phyloP scores from a whole-genome alignment of 2,113 vertebrate species.

The Tetrao urogallus region DNA sequence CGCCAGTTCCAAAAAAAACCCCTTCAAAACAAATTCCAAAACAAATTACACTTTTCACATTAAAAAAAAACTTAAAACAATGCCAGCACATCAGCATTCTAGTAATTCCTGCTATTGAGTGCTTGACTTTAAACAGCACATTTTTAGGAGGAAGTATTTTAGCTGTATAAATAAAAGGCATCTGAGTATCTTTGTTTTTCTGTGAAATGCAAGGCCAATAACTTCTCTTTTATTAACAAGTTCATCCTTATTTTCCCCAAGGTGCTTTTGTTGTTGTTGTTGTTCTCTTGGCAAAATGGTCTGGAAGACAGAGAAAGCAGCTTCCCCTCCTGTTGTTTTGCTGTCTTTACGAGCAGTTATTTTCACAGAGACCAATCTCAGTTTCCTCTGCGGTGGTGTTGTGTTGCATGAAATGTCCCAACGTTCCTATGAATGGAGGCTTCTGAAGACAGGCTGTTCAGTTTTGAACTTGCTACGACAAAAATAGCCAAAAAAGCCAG shows the following conservation, averaged over 20 bases:
- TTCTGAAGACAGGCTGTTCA: slow-evolving; percentile 31
- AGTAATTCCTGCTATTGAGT: slow-evolving; percentile 41
- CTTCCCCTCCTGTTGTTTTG: slow-evolving; percentile 65
- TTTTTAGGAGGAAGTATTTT: slow-evolving; percentile 29
- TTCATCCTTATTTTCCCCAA: slow-evolving; percentile 46
- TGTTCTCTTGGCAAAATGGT: slow-evolving; percentile 20
- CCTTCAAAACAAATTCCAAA: slow-evolving; percentile 35
- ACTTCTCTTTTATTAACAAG: slow-evolving; percentile 60
- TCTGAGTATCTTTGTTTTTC: slow-evolving; percentile 27
- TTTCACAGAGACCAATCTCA: slow-evolving; percentile 50
- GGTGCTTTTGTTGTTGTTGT: not conserved
- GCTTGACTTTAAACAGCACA: slow-evolving; percentile 12
- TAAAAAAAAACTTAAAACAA: slow-evolving; percentile 1
- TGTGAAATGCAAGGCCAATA: slow-evolving; percentile 43
- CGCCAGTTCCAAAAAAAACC: not conserved
- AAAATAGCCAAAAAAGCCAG: slow-evolving; percentile 44
- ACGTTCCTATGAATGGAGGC: slow-evolving; percentile 17
- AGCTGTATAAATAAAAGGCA: not conserved
- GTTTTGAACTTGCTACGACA: slow-evolving; percentile 9
- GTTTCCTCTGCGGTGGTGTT: slow-evolving; percentile 20
- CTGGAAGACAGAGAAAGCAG: slow-evolving; percentile 53
- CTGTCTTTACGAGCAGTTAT: slow-evolving; percentile 43
- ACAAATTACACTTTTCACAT: slow-evolving; percentile 28
- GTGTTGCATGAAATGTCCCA: slow-evolving; percentile 16
- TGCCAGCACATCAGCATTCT: not conserved